Evolutionary conservation across 2,888 invertebrate genomes (phyloP).

Genomic region (Hypercompe scribonia): DNA sequence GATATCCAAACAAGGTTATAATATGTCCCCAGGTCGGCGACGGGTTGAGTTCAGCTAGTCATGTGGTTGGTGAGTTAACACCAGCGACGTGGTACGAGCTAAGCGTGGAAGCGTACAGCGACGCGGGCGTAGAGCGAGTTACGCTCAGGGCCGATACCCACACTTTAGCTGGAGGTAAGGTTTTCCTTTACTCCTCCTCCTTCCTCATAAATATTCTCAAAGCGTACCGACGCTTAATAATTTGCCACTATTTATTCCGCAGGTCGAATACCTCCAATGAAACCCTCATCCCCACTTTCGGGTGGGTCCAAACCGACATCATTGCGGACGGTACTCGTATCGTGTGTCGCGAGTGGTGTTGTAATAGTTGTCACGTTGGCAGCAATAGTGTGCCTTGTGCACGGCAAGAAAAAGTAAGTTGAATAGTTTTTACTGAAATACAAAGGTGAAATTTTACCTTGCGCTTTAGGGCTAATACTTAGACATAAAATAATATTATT

Average conservation of each 20-base stretch:
- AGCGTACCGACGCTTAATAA: background rate
- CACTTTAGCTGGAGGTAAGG: constrained; percentile 84
- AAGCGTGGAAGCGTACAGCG: constrained; percentile 86
- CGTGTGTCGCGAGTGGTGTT: constrained; percentile 75
- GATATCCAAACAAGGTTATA: background rate
- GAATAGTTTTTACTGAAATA: background rate
- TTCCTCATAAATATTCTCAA: background rate
- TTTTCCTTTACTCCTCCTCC: background rate
- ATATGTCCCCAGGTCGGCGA: constrained; percentile 70
- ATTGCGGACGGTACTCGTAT: constrained; percentile 74
- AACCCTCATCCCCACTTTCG: constrained; percentile 71
- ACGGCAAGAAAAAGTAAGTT: constrained; percentile 77
- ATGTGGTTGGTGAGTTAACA: constrained; percentile 83
- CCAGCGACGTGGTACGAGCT: constrained; percentile 88
- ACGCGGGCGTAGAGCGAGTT: constrained; percentile 87
- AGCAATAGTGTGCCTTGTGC: constrained; percentile 72
- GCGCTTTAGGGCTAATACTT: background rate
- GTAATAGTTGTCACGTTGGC: constrained; percentile 74
- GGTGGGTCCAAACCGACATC: constrained; percentile 68
- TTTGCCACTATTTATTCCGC: constrained; percentile 9
- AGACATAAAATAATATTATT: background rate
- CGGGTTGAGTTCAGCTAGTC: constrained; percentile 74
- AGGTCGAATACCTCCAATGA: constrained; percentile 80
- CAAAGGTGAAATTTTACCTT: too few relatives aligned
- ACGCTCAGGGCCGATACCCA: constrained; percentile 87